Evolutionary conservation across 2,113 vertebrate genomes (phyloP).

Genomic region (Megaceryle maxima): DNA sequence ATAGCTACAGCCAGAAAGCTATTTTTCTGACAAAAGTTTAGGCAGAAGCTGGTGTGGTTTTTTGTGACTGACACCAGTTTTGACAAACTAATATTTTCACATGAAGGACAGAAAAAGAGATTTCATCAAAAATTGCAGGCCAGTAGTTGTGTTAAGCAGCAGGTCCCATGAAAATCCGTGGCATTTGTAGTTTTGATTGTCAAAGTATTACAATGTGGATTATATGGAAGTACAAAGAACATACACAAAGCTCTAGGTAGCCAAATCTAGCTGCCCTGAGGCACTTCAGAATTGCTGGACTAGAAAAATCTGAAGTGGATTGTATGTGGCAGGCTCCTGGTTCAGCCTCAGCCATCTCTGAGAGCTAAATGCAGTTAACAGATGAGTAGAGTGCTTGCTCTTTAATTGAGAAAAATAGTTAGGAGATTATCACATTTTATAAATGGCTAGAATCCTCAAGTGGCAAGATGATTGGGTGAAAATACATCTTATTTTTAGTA

Average conservation of each 20-base stretch:
- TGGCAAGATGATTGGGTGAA: neutral
- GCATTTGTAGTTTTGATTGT: neutral
- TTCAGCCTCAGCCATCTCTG: neutral
- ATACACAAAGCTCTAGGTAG: neutral
- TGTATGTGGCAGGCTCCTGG: neutral
- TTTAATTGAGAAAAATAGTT: constrained; percentile 32
- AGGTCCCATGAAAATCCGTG: neutral
- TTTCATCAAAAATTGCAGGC: neutral
- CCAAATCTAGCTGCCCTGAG: neutral
- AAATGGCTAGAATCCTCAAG: constrained; percentile 13
- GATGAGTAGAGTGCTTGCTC: neutral
- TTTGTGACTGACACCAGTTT: neutral
- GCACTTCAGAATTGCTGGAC: neutral
- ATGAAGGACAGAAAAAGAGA: neutral
- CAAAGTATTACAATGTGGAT: neutral
- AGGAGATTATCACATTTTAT: constrained; percentile 27
- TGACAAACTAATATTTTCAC: neutral
- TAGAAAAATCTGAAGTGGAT: neutral
- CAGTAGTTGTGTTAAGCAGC: neutral
- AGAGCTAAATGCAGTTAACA: neutral
- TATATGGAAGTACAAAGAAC: neutral
- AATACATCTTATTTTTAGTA: constrained; percentile 62
- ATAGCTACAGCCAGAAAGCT: neutral
- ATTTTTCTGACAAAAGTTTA: neutral
- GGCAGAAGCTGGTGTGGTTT: neutral